phyloP scores from a whole-genome alignment of 2,797 vertebrate genomes.

The Nannoperca australis region DNA sequence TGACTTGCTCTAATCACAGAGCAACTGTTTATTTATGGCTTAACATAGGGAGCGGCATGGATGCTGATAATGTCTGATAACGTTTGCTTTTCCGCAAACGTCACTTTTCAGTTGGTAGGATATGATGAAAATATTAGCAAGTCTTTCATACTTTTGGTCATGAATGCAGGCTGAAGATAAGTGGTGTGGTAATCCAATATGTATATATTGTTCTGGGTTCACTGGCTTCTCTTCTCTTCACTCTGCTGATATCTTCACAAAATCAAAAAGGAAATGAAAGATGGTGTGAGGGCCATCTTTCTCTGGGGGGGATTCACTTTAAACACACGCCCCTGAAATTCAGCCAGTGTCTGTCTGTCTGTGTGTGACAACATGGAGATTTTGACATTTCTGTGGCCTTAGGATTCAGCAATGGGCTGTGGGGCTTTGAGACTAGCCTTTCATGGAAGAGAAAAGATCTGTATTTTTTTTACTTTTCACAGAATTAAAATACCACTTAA shows the following conservation, averaged over 20 bases:
- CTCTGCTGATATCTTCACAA: slow-evolving; percentile 41
- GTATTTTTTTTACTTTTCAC: slow-evolving; percentile 13
- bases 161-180: slow-evolving; percentile 10
- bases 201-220: slow-evolving; percentile 35
- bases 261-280: slow-evolving; percentile 44
- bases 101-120: slow-evolving; percentile 4
- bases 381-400: slow-evolving; percentile 82
- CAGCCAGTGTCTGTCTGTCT: slow-evolving; percentile 51
- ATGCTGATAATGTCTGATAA: neutral
- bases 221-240: slow-evolving; percentile 14
- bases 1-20: neutral
- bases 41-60: neutral
- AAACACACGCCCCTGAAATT: slow-evolving; percentile 68
- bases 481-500: slow-evolving; percentile 9
- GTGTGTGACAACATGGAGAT: slow-evolving; percentile 82
- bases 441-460: slow-evolving; percentile 7
- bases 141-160: neutral
- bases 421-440: slow-evolving; percentile 50
- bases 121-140: neutral
- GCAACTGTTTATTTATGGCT: slow-evolving; percentile 28
- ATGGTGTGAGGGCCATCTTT: slow-evolving; percentile 36
- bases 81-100: neutral
- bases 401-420: slow-evolving; percentile 64
- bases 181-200: slow-evolving; percentile 23
- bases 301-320: slow-evolving; percentile 62